A percentile compares a stretch with the other conserved stretches of the same genome.
These are phyloP conservation scores for Parapristionchus giblindavisi DNA, from an alignment of 2,888 invertebrate species.

Conservation along the genomic window DNA sequence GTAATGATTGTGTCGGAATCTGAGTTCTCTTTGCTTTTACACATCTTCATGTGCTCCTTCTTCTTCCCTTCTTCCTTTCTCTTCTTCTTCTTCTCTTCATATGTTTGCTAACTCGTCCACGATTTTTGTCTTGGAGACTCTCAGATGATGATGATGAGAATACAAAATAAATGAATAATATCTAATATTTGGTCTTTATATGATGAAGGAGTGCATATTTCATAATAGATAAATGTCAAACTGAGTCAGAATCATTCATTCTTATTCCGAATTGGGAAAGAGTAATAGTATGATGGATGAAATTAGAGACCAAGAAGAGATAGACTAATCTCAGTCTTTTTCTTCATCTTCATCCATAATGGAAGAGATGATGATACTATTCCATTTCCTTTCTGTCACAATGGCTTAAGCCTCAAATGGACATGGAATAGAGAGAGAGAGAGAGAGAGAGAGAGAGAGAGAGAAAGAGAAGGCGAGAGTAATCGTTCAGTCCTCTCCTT, in stretches of 20 bases:
- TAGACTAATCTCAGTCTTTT: no score
- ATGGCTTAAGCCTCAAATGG: background rate
- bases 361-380: no score
- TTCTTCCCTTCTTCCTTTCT: background rate
- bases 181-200: no score
- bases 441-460: background rate
- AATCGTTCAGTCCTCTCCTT: constrained; percentile 5
- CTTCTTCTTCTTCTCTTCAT: background rate
- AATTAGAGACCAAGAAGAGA: no score
- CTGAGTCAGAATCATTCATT: no score
- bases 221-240: no score
- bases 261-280: no score
- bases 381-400: no score
- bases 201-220: no score
- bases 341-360: no score
- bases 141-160: constrained; percentile 25
- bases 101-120: background rate
- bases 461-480: constrained; percentile 17
- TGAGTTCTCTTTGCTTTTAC: constrained; percentile 2
- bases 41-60: background rate
- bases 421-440: background rate
- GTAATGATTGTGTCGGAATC: background rate
- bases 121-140: constrained; percentile 29
- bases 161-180: constrained; percentile 13
- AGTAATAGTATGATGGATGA: no score